Evolutionary conservation across 2,888 invertebrate genomes (phyloP), one percentile per base, ranked within the genome.

Genomic region (Argyresthia albistria): DNA sequence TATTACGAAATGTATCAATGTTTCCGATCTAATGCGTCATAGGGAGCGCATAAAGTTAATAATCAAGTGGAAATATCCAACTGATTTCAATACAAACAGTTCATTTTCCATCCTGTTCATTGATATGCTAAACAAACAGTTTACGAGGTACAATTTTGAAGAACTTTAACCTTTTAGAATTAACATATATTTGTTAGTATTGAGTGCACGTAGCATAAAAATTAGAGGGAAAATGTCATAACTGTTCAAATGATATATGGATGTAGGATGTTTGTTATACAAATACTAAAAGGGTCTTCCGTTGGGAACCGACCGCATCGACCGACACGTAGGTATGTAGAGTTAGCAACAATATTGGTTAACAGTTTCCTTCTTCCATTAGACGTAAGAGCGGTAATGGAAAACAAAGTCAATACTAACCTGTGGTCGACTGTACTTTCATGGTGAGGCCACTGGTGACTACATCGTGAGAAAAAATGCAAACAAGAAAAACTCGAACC

Each of bases 261-360:
- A 75, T 75, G 63, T 80, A 77, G 73, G 76, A 77, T 72, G 70
- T 83, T 87, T 84, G 80, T 80, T 84, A 87, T 87, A 87, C 87
- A 83, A 80, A 83, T 82, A 68, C 73, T 68, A 70, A 65, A 71
- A 71, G 75, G 78, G 73, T 70, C 80, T 82, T 87, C 87, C 87
- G 86, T 73, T 76, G 82, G 76, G 80, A 79, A 73, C 72, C 63
- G n/a, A 25, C 25, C 25, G 25, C 6, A 4, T 2, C 25, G 25
- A 25, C 25, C 25, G 25, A 25, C 25, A 25, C 6, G 25, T 6
- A 25, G 25, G 25, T 25, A 25, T 25, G 25, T 25, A 25, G 25
- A 25, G 25, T 25, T 6, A 25, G 25, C 25, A 25, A 25, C 25
- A 25, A 25, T 2, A 25, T 6, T 6, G 25, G 25, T 2, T 25